A percentile compares a stretch with the other conserved stretches of the same genome.
phyloP scores from a whole-genome alignment of 2,888 invertebrate species.

The Ichneumoninae sp. region DNA sequence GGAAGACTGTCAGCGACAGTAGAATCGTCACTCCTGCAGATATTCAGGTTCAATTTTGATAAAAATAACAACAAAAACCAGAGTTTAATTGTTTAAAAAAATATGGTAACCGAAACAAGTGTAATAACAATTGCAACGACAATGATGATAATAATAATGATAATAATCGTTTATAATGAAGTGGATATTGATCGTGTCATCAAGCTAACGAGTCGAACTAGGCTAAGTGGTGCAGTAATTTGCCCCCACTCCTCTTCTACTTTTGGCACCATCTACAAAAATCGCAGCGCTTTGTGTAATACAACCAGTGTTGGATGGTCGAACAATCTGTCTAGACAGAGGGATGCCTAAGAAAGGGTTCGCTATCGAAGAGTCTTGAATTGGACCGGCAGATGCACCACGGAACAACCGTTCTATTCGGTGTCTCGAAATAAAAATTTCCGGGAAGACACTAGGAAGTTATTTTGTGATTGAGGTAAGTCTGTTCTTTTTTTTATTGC shows the following conservation, averaged over 20 bases:
- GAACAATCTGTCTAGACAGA: conserved; percentile 10
- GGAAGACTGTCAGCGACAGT: conserved; percentile 98
- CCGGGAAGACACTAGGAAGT: background rate
- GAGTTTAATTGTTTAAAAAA: conserved; percentile 14
- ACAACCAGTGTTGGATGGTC: background rate
- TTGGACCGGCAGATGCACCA: background rate
- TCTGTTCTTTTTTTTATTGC: background rate
- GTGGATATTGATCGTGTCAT: background rate
- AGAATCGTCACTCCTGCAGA: conserved; percentile 97
- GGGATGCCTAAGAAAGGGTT: background rate
- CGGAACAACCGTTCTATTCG: background rate
- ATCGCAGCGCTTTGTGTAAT: conserved; percentile 8
- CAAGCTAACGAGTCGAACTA: conserved; percentile 15
- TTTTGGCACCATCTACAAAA: conserved; percentile 8
- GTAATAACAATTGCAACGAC: background rate
- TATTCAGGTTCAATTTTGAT: conserved; percentile 72
- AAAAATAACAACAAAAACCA: conserved; percentile 5
- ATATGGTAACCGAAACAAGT: background rate
- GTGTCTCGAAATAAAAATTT: background rate
- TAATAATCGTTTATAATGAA: background rate
- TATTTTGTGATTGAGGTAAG: background rate
- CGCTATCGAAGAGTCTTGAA: background rate
- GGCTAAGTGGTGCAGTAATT: conserved; percentile 16
- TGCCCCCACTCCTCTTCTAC: background rate
- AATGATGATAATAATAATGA: background rate